phyloP scores from a whole-genome alignment of 2,113 vertebrate species.

The Prunella himalayana region DNA sequence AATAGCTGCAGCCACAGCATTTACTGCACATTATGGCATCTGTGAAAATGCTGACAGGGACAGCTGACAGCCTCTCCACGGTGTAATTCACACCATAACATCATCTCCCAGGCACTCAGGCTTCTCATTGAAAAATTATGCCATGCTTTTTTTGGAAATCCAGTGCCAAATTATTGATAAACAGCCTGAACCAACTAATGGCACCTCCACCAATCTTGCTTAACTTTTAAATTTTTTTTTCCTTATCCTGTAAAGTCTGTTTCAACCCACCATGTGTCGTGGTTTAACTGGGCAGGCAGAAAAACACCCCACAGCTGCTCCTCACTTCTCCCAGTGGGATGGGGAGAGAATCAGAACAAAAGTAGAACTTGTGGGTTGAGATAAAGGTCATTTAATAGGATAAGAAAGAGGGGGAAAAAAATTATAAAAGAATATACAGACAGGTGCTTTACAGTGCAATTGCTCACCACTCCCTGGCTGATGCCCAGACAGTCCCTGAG shows the following conservation, averaged over 20 bases:
- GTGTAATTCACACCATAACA: constrained; percentile 80
- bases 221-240: not conserved
- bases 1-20: constrained; percentile 64
- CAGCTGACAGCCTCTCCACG: constrained; percentile 77
- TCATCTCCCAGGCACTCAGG: constrained; percentile 78
- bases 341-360: not conserved
- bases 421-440: not conserved
- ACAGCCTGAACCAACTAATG: not conserved
- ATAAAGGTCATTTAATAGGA: not conserved
- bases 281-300: not conserved
- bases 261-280: accelerated
- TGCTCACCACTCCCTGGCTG: not conserved
- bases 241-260: not conserved
- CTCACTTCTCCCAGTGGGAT: not conserved
- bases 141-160: constrained; percentile 78
- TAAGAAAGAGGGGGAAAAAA: not conserved
- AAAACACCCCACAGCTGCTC: not conserved
- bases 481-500: not conserved
- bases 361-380: not conserved
- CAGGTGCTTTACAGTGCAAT: not conserved
- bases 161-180: constrained; percentile 73
- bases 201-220: constrained; percentile 37
- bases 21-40: constrained; percentile 57
- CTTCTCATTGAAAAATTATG: constrained; percentile 79
- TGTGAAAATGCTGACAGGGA: constrained; percentile 77